Conservation (phyloP, 2,888 invertebrate species). For the Agriotes lineatus region DNA sequence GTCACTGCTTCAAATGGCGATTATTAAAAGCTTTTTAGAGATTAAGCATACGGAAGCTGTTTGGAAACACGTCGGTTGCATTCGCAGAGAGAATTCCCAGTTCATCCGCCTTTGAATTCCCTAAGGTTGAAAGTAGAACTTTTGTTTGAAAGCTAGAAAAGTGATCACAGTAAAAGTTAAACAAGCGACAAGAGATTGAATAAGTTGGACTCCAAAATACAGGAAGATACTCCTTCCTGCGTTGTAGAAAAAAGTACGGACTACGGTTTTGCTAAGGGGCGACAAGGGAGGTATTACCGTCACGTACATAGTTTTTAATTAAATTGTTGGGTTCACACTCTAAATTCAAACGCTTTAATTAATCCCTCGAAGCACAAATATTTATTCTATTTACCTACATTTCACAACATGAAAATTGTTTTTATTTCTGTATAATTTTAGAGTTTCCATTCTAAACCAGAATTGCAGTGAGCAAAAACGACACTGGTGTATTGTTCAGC, state of each 20-base stretch:
- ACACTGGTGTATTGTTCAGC: neutral
- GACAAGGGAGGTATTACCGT: too few relatives aligned
- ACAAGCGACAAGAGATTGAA: slow-evolving; percentile 1
- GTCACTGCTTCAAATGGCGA: too few relatives aligned
- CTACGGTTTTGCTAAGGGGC: too few relatives aligned
- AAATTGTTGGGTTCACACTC: too few relatives aligned
- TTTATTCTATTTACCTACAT: too few relatives aligned
- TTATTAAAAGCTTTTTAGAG: too few relatives aligned
- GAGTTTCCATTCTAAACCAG: neutral
- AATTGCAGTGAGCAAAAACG: neutral
- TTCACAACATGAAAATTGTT: too few relatives aligned
- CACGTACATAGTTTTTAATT: too few relatives aligned
- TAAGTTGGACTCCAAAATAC: neutral
- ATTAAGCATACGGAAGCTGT: too few relatives aligned
- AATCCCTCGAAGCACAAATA: too few relatives aligned
- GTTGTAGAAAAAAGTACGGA: too few relatives aligned
- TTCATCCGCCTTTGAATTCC: neutral
- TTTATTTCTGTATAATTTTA: neutral
- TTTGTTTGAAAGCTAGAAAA: neutral
- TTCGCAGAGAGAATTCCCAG: neutral
- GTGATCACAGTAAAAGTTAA: slow-evolving; percentile 1
- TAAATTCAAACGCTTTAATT: too few relatives aligned
- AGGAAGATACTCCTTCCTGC: neutral
- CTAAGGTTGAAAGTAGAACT: neutral
- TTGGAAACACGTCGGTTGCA: neutral